These are phyloP conservation scores for Emydocephalus ijimae DNA, from an alignment of 2,113 vertebrate genomes.

Conservation along the genomic window DNA sequence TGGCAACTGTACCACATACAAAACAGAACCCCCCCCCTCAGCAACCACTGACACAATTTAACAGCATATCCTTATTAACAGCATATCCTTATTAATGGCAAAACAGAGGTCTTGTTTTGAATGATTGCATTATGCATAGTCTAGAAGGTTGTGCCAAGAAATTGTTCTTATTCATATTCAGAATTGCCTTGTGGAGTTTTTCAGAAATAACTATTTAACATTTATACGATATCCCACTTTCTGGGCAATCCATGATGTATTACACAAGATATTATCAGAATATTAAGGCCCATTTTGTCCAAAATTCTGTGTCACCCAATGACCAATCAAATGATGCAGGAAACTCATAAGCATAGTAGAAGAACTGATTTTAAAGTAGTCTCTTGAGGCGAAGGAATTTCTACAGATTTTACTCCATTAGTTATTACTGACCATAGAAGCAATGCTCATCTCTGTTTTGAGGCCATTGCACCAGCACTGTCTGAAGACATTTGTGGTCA, in stretches of 20 bases:
- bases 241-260: neutral
- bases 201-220: neutral
- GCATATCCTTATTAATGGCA: neutral
- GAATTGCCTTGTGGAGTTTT: neutral
- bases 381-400: no score
- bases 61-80: neutral
- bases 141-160: neutral
- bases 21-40: neutral
- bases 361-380: neutral
- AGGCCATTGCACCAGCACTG: neutral
- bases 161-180: neutral
- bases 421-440: neutral
- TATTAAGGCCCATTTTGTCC: neutral
- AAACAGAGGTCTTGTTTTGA: neutral
- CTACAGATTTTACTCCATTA: neutral
- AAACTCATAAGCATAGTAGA: neutral
- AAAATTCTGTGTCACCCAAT: neutral
- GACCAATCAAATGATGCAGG: neutral
- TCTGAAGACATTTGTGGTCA: neutral
- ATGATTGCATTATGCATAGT: neutral
- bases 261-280: neutral
- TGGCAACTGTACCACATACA: neutral
- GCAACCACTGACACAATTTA: neutral
- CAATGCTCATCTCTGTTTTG: neutral
- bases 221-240: neutral